phyloP scores from a whole-genome alignment of 2,113 vertebrate species.

The Carassius carassius region DNA sequence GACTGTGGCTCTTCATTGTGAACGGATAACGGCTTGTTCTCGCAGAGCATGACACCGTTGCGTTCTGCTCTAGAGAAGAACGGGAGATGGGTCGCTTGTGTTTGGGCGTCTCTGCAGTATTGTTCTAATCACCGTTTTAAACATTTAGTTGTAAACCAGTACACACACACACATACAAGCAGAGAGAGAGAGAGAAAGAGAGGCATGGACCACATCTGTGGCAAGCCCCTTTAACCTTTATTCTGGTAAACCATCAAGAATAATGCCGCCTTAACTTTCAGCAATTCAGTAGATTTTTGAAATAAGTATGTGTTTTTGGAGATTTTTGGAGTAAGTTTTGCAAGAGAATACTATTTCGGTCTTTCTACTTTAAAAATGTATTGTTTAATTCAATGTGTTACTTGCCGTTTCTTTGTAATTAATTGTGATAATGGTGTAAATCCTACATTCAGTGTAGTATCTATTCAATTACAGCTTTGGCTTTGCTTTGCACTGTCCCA shows the following conservation, averaged over 20 bases:
- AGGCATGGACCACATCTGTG: neutral
- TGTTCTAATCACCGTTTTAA: slow-evolving; percentile 51
- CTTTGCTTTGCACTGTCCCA: too few relatives aligned
- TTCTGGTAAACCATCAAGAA: neutral
- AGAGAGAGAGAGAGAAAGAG: neutral
- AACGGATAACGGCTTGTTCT: slow-evolving; percentile 8
- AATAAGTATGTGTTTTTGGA: too few relatives aligned
- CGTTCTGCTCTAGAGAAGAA: slow-evolving; percentile 33
- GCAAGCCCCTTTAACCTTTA: neutral
- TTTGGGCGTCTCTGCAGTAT: slow-evolving; percentile 58
- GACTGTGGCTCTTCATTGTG: slow-evolving; percentile 22
- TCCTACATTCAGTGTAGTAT: neutral
- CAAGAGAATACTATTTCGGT: too few relatives aligned
- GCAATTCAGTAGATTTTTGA: neutral
- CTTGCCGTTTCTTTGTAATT: too few relatives aligned
- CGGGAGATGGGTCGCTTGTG: slow-evolving; percentile 38
- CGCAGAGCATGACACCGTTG: neutral
- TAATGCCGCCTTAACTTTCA: neutral
- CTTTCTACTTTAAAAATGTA: too few relatives aligned
- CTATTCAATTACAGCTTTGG: neutral
- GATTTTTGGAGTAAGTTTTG: too few relatives aligned
- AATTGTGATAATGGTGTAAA: too few relatives aligned
- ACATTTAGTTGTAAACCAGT: slow-evolving; percentile 47
- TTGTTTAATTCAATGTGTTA: too few relatives aligned
- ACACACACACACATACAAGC: neutral